Percentiles rank a stretch among this genome's conserved stretches.
Evolutionary conservation across 2,113 vertebrate genomes (phyloP).

Genomic region (Thymallus thymallus): DNA sequence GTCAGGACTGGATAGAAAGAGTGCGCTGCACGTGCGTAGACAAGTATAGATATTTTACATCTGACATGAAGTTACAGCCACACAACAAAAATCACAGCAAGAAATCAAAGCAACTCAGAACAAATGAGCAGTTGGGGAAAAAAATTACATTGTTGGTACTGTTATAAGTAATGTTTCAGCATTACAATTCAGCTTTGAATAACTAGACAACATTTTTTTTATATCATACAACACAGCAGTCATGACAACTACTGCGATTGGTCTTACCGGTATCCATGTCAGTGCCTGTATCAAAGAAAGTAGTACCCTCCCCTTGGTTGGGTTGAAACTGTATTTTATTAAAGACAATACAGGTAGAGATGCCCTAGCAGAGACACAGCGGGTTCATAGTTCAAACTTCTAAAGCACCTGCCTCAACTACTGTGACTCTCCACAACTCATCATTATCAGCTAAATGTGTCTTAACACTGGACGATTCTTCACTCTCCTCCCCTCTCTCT

Average conservation of each 20-base stretch:
- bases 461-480: conserved; percentile 20
- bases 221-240: conserved; percentile 24
- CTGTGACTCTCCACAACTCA: conserved; percentile 35
- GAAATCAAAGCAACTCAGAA: conserved; percentile 3
- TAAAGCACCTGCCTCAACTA: conserved; percentile 17
- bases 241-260: conserved; percentile 3
- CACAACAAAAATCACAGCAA: background rate
- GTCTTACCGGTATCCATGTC: conserved; percentile 30
- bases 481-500: conserved; percentile 48
- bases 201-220: conserved; percentile 31
- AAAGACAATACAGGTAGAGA: conserved; percentile 62
- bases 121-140: background rate
- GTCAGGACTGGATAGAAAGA: background rate
- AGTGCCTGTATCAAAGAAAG: conserved; percentile 52
- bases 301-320: conserved; percentile 54
- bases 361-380: conserved; percentile 10
- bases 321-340: conserved; percentile 71
- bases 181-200: conserved; percentile 16
- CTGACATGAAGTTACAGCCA: background rate
- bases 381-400: conserved; percentile 37
- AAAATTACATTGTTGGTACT: background rate
- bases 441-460: background rate
- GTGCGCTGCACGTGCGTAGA: background rate
- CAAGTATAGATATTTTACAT: background rate
- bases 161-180: background rate